Base-by-base conservation (phyloP, 2,113 vertebrate species). In the Platysteira castanea region DNA sequence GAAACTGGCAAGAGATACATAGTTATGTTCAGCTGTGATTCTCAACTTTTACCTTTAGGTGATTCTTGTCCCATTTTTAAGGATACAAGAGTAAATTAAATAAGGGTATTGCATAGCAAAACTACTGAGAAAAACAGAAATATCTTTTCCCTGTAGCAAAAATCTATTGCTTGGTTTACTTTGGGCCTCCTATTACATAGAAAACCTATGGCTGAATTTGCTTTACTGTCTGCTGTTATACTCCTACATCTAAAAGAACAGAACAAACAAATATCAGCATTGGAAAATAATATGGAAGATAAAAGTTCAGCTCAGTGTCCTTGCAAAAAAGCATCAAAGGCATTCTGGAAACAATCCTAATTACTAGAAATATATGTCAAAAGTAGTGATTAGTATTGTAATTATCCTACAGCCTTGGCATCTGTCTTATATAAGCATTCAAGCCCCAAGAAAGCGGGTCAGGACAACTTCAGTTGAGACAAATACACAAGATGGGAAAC, bases 371-470 rank as follows among this genome's bases (percentile, higher is more conserved):
- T 90, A 59, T 52, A 89, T 37, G 64, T 92, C 86, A 95, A 85
- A 95, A 81, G 17, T 59, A 88, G 39, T 70, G 93, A 96, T 93
- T 95, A 94, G 85, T 63, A 84, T 31, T 85, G 78, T 81, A 96
- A 94, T 93, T 92, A 96, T 71, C 79, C 71, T 77, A 60, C 47
- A 92, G 87, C 76, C 64, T 74, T 88, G 44, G 71, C 52, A 93
- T 88, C 82, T 93, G 33, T 50, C 47, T 95, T 84, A 83, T 33
- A 67, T 81, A 90, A 92, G n/a, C 30, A 80, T 81, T 87, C 92
- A 85, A 93, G 44, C 59, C 30, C 23, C 39, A 86, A 63, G 41
- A 94, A 95, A 96, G 59, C 69, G 65, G 89, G 91, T 91, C 91
- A 87, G 21, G 46, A 17, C 63, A 63, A 79, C 63, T 96, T 82